phyloP scores from a whole-genome alignment of 2,888 invertebrate genomes.

The Steinernema hermaphroditum region DNA sequence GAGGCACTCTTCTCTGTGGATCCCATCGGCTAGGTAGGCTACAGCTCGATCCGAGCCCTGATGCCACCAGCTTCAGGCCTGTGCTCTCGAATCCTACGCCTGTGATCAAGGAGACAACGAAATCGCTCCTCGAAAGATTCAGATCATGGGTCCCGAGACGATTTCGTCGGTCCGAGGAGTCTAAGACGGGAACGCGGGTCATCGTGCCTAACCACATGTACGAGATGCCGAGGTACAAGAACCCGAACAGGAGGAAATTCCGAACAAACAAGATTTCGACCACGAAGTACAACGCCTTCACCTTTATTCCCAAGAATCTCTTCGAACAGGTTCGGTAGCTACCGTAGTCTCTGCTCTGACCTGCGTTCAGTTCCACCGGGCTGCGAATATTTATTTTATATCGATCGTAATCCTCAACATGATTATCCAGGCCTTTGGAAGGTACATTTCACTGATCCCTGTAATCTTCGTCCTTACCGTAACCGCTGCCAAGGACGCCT shows the following conservation, averaged over 20 bases:
- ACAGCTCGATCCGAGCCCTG: neutral
- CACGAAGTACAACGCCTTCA: conserved; percentile 89
- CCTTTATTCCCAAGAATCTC: conserved; percentile 91
- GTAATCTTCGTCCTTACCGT: conserved; percentile 89
- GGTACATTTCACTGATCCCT: conserved; percentile 75
- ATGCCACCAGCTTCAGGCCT: conserved; percentile 40
- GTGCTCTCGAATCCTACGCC: conserved; percentile 50
- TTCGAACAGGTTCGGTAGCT: conserved; percentile 76
- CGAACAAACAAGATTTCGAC: conserved; percentile 74
- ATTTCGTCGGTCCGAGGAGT: conserved; percentile 25
- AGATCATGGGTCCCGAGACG: conserved; percentile 43
- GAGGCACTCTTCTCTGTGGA: conserved; percentile 54
- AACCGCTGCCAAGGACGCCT: conserved; percentile 94
- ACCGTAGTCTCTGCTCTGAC: neutral
- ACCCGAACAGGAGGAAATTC: conserved; percentile 13
- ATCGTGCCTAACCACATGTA: conserved; percentile 34
- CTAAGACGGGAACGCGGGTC: conserved; percentile 14
- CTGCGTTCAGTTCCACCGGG: conserved; percentile 82
- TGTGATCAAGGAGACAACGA: conserved; percentile 49
- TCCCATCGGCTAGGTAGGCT: conserved; percentile 47
- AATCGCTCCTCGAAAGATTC: conserved; percentile 49
- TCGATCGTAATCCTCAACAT: conserved; percentile 93
- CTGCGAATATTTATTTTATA: conserved; percentile 95
- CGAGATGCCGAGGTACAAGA: conserved; percentile 32
- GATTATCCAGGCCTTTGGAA: conserved; percentile 74